Evolutionary conservation across 2,797 vertebrate species (phyloP), one percentile per base, ranked within the genome.

Genomic region (Nyctibius grandis): DNA sequence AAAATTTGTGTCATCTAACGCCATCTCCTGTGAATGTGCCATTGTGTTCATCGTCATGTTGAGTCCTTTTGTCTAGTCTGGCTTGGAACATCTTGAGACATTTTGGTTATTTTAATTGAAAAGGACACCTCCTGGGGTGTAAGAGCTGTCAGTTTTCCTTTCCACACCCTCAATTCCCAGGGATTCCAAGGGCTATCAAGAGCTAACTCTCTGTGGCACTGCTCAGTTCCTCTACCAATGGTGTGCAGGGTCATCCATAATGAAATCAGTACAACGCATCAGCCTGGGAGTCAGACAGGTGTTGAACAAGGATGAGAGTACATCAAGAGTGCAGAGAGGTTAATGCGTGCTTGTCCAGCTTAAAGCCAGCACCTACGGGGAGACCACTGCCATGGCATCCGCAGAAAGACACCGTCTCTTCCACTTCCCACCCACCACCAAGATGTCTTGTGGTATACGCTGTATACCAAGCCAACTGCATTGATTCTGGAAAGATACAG

Each of bases 161-260:
- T n/a, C n/a, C n/a, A n/a, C n/a, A n/a, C 44, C 47, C 67, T 70
- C 11, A 31, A 3, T 45, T 2, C 14, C 33, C 25, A 18, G 44
- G 16, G 28, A 11, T 22, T 56, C 47, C 61, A 36, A 17, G 47
- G 31, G 9, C 51, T 15, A 26, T 4, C 47, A 1, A 14, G 11
- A 53, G 53, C 65, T 44, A 25, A 40, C 34, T 65, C 68, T n/a
- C n/a, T 7, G 31, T 51, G 56, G 56, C 80, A 42, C 44, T 6
- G 7, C 80, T 20, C 79, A 40, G 54, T 19, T 48, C 47, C 65
- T 78, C 64, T 14, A 1, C 18, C 10, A 22, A 29, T 13, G 25
- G 64, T 0, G 0, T 48, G 65, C 33, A 54, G 47, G 33, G 31
- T 5, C 59, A 54, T 11, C 57, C 33, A 23, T 0, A 45, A 11